Percentiles rank a stretch among this genome's conserved stretches.
Conservation (phyloP, 1,140 invertebrate genomes). For the Zaprionus kolodkinae region DNA sequence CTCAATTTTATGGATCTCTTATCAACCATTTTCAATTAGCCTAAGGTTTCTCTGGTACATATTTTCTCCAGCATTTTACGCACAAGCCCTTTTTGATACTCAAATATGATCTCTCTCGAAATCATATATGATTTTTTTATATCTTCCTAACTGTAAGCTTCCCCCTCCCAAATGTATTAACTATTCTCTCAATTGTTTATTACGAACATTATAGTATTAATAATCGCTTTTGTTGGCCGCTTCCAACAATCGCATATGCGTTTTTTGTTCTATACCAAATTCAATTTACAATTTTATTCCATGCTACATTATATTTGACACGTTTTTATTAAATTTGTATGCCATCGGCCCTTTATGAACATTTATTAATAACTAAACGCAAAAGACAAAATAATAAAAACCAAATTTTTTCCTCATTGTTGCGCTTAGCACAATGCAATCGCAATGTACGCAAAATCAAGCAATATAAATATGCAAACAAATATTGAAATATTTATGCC, state of each 20-base stretch:
- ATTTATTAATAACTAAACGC: slow-evolving; percentile 48
- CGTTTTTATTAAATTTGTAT: slow-evolving; percentile 53
- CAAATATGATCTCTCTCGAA: slow-evolving; percentile 15
- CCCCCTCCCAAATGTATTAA: neutral
- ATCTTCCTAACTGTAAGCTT: slow-evolving; percentile 7
- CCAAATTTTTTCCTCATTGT: slow-evolving; percentile 20
- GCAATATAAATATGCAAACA: slow-evolving; percentile 36
- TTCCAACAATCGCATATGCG: slow-evolving; percentile 19
- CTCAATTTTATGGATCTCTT: slow-evolving; percentile 8
- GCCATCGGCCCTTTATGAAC: slow-evolving; percentile 38
- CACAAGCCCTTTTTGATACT: neutral
- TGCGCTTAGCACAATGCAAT: slow-evolving; percentile 22
- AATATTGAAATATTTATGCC: slow-evolving; percentile 54
- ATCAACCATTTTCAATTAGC: slow-evolving; percentile 1
- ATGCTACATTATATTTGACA: slow-evolving; percentile 34
- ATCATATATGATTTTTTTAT: slow-evolving; percentile 14
- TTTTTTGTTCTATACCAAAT: slow-evolving; percentile 25
- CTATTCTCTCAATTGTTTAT: slow-evolving; percentile 11
- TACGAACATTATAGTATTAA: slow-evolving; percentile 24
- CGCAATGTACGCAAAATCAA: slow-evolving; percentile 2
- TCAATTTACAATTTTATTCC: slow-evolving; percentile 34
- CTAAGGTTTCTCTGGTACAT: neutral
- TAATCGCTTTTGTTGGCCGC: slow-evolving; percentile 5
- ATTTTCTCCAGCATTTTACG: neutral
- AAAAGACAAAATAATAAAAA: slow-evolving; percentile 16